These are phyloP conservation scores for Caenorhabditis sinica DNA, from an alignment of 2,888 invertebrate species.

Conservation along the genomic window DNA sequence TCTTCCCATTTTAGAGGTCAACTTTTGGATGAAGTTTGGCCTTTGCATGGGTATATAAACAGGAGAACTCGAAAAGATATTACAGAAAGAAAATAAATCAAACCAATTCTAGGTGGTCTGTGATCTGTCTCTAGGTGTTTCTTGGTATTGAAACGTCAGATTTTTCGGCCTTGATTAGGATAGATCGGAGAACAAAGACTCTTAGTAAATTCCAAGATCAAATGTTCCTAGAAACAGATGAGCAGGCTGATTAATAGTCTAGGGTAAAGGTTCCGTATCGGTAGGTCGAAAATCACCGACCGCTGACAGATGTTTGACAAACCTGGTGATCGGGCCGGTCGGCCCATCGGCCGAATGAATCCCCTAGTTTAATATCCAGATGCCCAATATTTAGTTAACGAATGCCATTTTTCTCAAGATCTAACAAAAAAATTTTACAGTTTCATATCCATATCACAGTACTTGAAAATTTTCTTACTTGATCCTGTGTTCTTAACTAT, in stretches of 20 bases:
- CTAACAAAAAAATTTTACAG: too few relatives aligned
- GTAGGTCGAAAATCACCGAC: too few relatives aligned
- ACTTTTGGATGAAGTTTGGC: conserved; percentile 24
- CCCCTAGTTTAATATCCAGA: too few relatives aligned
- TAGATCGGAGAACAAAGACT: not conserved
- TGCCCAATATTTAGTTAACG: too few relatives aligned
- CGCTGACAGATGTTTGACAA: too few relatives aligned
- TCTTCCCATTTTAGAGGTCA: conserved; percentile 16
- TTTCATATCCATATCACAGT: too few relatives aligned
- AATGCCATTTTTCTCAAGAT: too few relatives aligned
- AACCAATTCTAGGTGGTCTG: not conserved
- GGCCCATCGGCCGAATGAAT: too few relatives aligned
- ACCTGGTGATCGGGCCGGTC: too few relatives aligned
- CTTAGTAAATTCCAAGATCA: conserved; percentile 2
- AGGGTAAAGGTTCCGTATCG: too few relatives aligned
- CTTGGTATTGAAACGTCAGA: conserved; percentile 6
- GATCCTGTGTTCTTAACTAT: too few relatives aligned
- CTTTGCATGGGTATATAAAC: conserved; percentile 5
- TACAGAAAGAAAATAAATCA: not conserved
- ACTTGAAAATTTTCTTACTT: too few relatives aligned
- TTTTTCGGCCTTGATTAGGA: not conserved
- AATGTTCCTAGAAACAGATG: not conserved
- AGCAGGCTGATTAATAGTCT: not conserved
- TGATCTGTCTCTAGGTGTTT: conserved; percentile 3
- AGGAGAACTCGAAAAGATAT: not conserved